Percentiles rank a stretch among this genome's conserved stretches.
These are phyloP conservation scores for Pantherophis alleghaniensis DNA, from an alignment of 2,797 vertebrate species.

Conservation along the genomic window DNA sequence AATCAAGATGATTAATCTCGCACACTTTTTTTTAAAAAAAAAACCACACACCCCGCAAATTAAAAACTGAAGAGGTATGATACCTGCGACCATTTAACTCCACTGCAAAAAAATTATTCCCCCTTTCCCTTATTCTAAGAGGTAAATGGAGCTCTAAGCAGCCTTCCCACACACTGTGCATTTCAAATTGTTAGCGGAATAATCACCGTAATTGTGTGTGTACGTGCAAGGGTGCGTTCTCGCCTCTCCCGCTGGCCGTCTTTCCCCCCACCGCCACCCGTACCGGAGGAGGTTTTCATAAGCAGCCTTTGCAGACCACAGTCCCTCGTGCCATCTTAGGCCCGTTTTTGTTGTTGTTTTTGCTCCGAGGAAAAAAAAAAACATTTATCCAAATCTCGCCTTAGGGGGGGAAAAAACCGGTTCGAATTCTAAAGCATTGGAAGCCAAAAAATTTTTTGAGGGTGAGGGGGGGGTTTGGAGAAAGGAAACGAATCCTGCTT, in stretches of 20 bases:
- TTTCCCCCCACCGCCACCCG: not conserved
- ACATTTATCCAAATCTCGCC: not conserved
- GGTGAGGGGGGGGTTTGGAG: rapidly evolving
- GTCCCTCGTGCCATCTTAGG: too few species aligned
- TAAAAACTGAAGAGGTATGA: not conserved
- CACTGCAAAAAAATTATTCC: not conserved
- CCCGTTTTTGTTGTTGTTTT: too few species aligned
- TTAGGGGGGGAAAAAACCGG: rapidly evolving
- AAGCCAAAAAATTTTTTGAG: not conserved
- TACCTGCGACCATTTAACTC: not conserved
- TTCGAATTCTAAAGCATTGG: not conserved
- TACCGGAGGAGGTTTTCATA: not conserved
- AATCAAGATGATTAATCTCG: not conserved
- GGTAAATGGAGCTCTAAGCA: not conserved
- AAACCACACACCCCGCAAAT: not conserved
- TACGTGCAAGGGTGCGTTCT: not conserved
- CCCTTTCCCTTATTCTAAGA: not conserved
- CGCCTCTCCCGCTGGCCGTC: not conserved
- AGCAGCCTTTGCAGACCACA: too few species aligned
- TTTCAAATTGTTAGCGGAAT: not conserved
- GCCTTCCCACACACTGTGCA: not conserved
- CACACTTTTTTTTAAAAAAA: not conserved
- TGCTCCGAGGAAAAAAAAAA: not conserved
- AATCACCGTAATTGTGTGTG: not conserved
- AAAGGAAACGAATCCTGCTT: not conserved